These are phyloP conservation scores for Drosophila kohkoa DNA, from an alignment of 1,140 invertebrate species.

Conservation along the genomic window DNA sequence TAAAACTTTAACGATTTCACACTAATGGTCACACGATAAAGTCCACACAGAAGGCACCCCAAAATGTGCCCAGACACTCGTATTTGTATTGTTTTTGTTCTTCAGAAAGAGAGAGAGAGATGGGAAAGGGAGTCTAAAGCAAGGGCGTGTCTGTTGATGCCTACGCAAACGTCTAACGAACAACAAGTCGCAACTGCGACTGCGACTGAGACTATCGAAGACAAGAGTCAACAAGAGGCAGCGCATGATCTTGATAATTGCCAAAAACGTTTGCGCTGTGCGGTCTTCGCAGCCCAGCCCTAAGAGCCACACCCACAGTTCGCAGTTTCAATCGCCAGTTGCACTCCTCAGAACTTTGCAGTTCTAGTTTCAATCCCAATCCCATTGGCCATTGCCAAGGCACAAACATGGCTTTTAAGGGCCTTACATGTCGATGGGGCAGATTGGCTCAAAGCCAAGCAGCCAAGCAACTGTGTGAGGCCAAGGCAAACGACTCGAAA, in stretches of 20 bases:
- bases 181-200: background rate
- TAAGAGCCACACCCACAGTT: constrained; percentile 54
- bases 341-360: background rate
- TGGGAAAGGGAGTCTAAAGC: constrained; percentile 6
- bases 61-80: background rate
- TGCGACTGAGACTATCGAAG: constrained; percentile 48
- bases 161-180: constrained; percentile 75
- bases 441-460: constrained; percentile 51
- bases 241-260: constrained; percentile 80
- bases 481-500: constrained; percentile 42
- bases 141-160: constrained; percentile 34
- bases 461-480: constrained; percentile 52
- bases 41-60: constrained; percentile 22
- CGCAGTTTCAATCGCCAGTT: constrained; percentile 18
- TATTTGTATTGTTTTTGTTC: background rate
- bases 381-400: constrained; percentile 11
- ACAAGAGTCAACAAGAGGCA: constrained; percentile 58
- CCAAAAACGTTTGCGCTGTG: constrained; percentile 65
- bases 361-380: constrained; percentile 1
- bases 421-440: constrained; percentile 78
- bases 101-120: background rate
- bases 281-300: constrained; percentile 25
- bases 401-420: constrained; percentile 78
- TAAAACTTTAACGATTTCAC: constrained; percentile 77
- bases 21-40: constrained; percentile 77